Conservation (phyloP, 1,140 invertebrate species). For the Hermetia illucens region DNA sequence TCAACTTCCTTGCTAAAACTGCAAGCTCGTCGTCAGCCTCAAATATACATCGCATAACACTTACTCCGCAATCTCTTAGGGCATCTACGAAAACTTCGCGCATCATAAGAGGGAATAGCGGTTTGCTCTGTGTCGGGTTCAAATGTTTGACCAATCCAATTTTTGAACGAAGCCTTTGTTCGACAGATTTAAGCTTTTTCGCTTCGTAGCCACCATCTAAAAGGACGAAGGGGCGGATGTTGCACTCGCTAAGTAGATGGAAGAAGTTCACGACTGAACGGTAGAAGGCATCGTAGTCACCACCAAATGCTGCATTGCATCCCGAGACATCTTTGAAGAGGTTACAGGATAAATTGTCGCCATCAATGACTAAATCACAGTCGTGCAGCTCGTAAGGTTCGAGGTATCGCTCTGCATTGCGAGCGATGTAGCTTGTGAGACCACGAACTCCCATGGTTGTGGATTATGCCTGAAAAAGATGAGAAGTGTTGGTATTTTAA, state of each 20-base stretch:
- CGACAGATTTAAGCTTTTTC: slow-evolving; percentile 58
- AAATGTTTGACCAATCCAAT: slow-evolving; percentile 37
- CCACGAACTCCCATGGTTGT: slow-evolving; percentile 63
- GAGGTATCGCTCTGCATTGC: slow-evolving; percentile 47
- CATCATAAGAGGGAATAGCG: slow-evolving; percentile 54
- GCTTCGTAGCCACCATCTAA: slow-evolving; percentile 70
- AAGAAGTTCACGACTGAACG: slow-evolving; percentile 52
- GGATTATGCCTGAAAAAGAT: too few relatives aligned
- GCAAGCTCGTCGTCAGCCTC: slow-evolving; percentile 81
- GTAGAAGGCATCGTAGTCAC: slow-evolving; percentile 70
- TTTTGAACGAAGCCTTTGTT: slow-evolving; percentile 45
- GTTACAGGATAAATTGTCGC: slow-evolving; percentile 58
- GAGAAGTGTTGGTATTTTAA: too few relatives aligned
- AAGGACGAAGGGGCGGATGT: slow-evolving; percentile 55
- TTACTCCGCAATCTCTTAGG: slow-evolving; percentile 45
- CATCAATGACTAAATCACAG: slow-evolving; percentile 65
- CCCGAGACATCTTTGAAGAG: slow-evolving; percentile 49
- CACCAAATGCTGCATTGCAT: slow-evolving; percentile 60
- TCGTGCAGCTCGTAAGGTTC: slow-evolving; percentile 49
- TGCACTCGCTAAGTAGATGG: slow-evolving; percentile 50
- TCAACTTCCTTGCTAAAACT: slow-evolving; percentile 52
- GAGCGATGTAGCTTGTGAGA: slow-evolving; percentile 63
- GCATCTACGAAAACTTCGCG: slow-evolving; percentile 57
- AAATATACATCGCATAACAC: slow-evolving; percentile 56
- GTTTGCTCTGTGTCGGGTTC: slow-evolving; percentile 31